phyloP scores from a whole-genome alignment of 2,888 invertebrate species.

The Taenaris catops region DNA sequence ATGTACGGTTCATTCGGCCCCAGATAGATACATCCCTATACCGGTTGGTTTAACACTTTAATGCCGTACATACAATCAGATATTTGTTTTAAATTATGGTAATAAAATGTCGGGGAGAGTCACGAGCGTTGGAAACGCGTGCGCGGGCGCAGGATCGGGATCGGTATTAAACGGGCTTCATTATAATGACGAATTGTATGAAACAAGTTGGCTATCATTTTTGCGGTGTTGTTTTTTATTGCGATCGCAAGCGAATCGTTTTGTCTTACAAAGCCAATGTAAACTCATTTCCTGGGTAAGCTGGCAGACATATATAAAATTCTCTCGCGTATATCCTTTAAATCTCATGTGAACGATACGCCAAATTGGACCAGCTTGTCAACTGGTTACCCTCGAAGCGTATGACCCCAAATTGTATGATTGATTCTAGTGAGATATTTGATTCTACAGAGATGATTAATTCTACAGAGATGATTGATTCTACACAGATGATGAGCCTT shows the following conservation, averaged over 20 bases:
- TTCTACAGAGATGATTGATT: no score
- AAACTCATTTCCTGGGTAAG: no score
- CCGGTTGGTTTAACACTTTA: constrained; percentile 72
- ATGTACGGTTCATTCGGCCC: constrained; percentile 13
- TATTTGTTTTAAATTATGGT: constrained; percentile 82
- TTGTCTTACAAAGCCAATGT: no score
- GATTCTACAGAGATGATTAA: no score
- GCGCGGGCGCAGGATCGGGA: constrained; percentile 54
- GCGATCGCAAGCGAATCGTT: no score
- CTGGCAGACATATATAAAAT: background rate
- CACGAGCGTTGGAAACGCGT: constrained; percentile 64
- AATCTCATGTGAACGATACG: no score
- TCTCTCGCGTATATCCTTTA: no score
- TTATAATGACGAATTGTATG: constrained; percentile 30
- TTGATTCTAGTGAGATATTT: no score
- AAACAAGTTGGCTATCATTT: constrained; percentile 15
- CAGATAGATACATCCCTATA: constrained; percentile 52
- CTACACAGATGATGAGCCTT: no score
- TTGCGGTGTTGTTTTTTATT: background rate
- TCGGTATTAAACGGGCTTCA: constrained; percentile 29
- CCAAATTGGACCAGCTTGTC: no score
- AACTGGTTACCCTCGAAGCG: no score
- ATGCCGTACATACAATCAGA: constrained; percentile 80
- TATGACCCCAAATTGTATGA: no score
- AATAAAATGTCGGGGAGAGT: constrained; percentile 79